Base-by-base conservation (phyloP, 2,888 invertebrate species). In the Melipona beecheii region DNA sequence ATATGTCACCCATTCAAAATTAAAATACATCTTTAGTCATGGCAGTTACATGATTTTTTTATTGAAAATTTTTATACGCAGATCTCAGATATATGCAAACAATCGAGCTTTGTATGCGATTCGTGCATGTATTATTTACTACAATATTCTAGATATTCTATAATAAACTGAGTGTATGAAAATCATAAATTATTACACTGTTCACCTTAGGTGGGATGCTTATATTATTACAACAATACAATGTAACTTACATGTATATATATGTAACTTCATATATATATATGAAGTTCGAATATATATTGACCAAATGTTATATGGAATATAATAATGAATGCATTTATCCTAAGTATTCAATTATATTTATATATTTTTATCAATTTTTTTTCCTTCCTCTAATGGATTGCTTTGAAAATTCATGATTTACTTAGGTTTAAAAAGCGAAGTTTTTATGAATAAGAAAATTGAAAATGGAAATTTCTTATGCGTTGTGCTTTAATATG, bases 141-240 rank as follows among this genome's bases (percentile, higher is more conserved):
- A 84, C 81, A 84, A n/a, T 79, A 90, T 87, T 85, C 92, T 92
- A 93, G 83, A 85, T 93, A 92, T 90, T 58, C 81, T 88, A 91
- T 92, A 90, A 80, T 89, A 85, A 93, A 93, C 91, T 91, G 92
- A 92, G 92, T 91, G 91, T 93, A 93, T 92, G 93, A 88, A 90
- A 94, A 93, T 93, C 92, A 91, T 92, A 93, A 92, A 92, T 91
- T 93, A 92, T 92, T 92, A 92, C 90, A 92, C 91, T 91, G 83
- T 92, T 91, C 92, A 92, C 90, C 91, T 91, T 93, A 93, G 93
- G 92, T 94, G 92, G 92, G 93, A 92, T 92, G 88, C 91, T 93
- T 93, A 92, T 83, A 90, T 90, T 89, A 87, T 91, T 81, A 83
- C 76, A 92, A 89, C 86, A 90, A 90, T 91, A 91, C 86, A 87